Evolutionary conservation across 2,888 invertebrate species (phyloP).

Genomic region (Odontocerum albicorne): DNA sequence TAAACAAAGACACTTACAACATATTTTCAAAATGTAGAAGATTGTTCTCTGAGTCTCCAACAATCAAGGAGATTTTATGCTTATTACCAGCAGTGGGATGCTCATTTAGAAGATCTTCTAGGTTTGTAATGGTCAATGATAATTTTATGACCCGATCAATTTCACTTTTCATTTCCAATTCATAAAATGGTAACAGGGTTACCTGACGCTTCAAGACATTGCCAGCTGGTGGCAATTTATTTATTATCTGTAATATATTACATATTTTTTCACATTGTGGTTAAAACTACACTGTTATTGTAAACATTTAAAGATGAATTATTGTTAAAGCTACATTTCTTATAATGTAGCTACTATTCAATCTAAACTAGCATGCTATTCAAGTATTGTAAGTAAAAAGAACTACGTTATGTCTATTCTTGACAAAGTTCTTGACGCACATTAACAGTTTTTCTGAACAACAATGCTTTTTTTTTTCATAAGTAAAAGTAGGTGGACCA

Average conservation of each 20-base stretch:
- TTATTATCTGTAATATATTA: conserved; percentile 62
- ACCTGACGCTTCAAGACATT: conserved; percentile 66
- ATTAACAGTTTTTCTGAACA: no score
- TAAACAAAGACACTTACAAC: conserved; percentile 49
- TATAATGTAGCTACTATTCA: no score
- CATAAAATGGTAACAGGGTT: conserved; percentile 64
- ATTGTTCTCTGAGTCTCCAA: conserved; percentile 67
- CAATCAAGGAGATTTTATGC: conserved; percentile 61
- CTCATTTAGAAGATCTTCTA: conserved; percentile 43
- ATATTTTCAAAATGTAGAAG: conserved; percentile 59
- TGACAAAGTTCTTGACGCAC: no score
- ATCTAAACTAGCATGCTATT: no score
- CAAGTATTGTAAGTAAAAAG: no score
- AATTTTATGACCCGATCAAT: conserved; percentile 44
- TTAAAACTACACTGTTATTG: no score
- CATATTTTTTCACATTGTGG: conserved; percentile 1
- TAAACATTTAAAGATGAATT: no score
- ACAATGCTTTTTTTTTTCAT: no score
- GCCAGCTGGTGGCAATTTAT: conserved; percentile 73
- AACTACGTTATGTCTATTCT: no score
- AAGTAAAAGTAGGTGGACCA: no score
- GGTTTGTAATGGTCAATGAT: conserved; percentile 50
- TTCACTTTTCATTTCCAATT: conserved; percentile 47
- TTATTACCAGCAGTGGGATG: conserved; percentile 50
- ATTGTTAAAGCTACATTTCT: no score